Conservation (phyloP, 2,797 vertebrate genomes). For the Anisognathus igniventris region DNA sequence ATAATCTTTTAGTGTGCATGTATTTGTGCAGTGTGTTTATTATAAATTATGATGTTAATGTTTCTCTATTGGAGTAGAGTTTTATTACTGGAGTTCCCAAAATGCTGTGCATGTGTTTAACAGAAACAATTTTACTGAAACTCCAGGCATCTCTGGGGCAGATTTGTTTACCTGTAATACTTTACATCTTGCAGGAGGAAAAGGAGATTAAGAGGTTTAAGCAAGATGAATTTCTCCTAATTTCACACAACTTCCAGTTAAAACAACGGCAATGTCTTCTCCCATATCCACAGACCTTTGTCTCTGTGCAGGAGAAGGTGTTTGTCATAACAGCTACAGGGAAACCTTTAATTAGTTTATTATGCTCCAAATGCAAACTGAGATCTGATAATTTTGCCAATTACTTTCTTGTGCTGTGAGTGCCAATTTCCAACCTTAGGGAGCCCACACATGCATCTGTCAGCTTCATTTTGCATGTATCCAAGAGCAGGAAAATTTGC, state of each 20-base stretch:
- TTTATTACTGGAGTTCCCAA: not conserved
- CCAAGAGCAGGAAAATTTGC: not conserved
- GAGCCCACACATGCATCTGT: conserved; percentile 53
- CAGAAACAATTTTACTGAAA: not conserved
- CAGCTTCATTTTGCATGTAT: not conserved
- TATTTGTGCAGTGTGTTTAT: not conserved
- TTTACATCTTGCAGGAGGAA: not conserved
- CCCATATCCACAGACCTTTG: not conserved
- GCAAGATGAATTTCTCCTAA: not conserved
- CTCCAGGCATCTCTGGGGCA: not conserved
- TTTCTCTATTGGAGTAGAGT: not conserved
- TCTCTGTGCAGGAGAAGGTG: not conserved
- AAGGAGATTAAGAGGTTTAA: not conserved
- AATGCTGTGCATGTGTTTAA: not conserved
- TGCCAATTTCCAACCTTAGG: conserved; percentile 49
- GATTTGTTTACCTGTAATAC: not conserved
- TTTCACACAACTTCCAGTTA: not conserved
- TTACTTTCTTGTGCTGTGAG: not conserved
- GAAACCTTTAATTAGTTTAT: conserved; percentile 53
- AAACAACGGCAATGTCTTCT: not conserved
- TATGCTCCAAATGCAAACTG: conserved; percentile 22
- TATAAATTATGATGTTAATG: not conserved
- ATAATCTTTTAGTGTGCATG: not conserved
- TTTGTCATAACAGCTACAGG: conserved; percentile 19
- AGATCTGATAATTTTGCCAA: conserved; percentile 43